Evolutionary conservation across 2,797 vertebrate species (phyloP), one percentile per base, ranked within the genome.

Genomic region (Gephyroberyx darwinii): DNA sequence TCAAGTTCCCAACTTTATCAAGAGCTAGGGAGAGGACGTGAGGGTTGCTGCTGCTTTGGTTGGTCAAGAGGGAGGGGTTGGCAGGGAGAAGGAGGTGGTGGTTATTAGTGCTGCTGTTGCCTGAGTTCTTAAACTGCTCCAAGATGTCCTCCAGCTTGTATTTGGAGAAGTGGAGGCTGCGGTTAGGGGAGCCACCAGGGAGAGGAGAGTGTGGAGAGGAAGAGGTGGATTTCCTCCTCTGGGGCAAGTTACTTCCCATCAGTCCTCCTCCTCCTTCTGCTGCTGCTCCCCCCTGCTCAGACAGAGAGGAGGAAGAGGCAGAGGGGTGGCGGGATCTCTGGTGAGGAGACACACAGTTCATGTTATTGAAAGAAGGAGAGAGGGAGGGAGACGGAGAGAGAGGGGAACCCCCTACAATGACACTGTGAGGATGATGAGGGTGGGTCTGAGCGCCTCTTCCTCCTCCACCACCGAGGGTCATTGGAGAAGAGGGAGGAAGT

Each of bases 121-220:
- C 92, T 88, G 91, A 93, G 90, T 94, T 93, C 85, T 93, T 94
- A 81, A 93, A 94, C 87, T 95, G 92, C 83, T 95, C 91, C 58
- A 95, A 87, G 81, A 93, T 91, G 79, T 93, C 91, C 82, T 94
- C 95, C 81, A 94, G 92, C 85, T 93, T 94, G 87, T 93, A 92
- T 73, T 91, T 93, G 30, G 93, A 90, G 72, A 93, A 92, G 78
- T 88, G 89, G 69, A 92, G 83, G 80, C 89, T 86, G 65, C 89
- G 88, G 74, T 81, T 92, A 57, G 93, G 93, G 55, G 92, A 93
- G 20, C 91, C 81, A 73, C 90, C 68, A 1, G 89, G 90, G 47
- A 84, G 83, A 57, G 93, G 92, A 43, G 91, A 93, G 69, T 78
- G 92, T 56, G 92, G 93, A 76, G 91, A 93, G 77, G 93, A 92